phyloP scores from a whole-genome alignment of 2,888 invertebrate species.

The Amiota minor region DNA sequence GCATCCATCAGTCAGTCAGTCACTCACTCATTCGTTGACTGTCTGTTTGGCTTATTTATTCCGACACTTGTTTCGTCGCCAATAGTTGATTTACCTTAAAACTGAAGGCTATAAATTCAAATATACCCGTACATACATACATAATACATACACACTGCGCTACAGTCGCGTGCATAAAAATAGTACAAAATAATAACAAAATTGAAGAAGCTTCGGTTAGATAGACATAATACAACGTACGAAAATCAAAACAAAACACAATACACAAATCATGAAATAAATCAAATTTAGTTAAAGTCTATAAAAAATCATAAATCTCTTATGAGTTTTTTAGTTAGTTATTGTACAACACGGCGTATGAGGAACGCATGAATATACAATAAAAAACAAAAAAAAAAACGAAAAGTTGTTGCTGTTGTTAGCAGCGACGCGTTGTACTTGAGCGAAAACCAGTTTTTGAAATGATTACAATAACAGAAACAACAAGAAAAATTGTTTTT shows the following conservation, averaged over 20 bases:
- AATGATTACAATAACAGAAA: slow-evolving; percentile 36
- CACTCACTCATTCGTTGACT: no score
- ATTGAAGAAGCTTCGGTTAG: not conserved
- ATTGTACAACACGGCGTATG: slow-evolving; percentile 23
- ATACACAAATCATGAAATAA: slow-evolving; percentile 26
- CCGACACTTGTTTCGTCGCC: slow-evolving; percentile 2
- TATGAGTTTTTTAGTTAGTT: no score
- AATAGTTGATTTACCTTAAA: slow-evolving; percentile 43
- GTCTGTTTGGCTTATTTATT: not conserved
- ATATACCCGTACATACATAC: slow-evolving; percentile 34
- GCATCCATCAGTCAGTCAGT: no score
- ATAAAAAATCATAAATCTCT: slow-evolving; percentile 20
- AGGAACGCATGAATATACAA: not conserved
- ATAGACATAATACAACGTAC: not conserved
- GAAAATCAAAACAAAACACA: not conserved
- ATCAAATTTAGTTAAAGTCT: slow-evolving; percentile 41
- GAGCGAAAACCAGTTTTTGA: slow-evolving; percentile 58
- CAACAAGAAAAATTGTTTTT: slow-evolving; percentile 32
- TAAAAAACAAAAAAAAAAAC: slow-evolving; percentile 42
- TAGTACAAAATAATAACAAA: slow-evolving; percentile 10
- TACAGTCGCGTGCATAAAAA: slow-evolving; percentile 20
- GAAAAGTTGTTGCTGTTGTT: slow-evolving; percentile 16
- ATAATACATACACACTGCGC: slow-evolving; percentile 11
- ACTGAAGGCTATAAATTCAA: slow-evolving; percentile 48
- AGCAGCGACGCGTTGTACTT: slow-evolving; percentile 51